Conservation (phyloP, 1,140 invertebrate species). For the Drosophila kanapiae region DNA sequence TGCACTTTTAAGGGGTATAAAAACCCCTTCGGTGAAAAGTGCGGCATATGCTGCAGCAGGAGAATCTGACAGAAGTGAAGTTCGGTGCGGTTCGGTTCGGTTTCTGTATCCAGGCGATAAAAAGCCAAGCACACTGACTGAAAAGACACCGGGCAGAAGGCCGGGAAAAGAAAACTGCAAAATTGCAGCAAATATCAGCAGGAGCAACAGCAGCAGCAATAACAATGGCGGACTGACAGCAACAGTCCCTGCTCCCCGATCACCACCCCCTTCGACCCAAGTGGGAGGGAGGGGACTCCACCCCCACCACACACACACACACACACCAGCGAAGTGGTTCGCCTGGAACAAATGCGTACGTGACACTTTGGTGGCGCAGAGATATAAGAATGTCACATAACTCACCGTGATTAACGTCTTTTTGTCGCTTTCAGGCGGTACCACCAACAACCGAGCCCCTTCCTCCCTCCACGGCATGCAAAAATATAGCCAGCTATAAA, state of each 20-base stretch:
- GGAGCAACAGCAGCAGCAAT: conserved; percentile 35
- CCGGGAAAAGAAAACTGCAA: conserved; percentile 60
- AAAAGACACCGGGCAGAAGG: conserved; percentile 45
- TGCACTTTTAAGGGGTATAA: neutral
- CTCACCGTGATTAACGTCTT: conserved; percentile 82
- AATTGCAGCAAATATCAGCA: conserved; percentile 70
- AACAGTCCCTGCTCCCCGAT: conserved; percentile 27
- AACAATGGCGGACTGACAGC: conserved; percentile 61
- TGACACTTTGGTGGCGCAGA: conserved; percentile 82
- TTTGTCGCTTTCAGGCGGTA: conserved; percentile 53
- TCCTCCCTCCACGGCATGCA: conserved; percentile 39
- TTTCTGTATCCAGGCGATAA: conserved; percentile 58
- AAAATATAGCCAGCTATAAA: conserved; percentile 77
- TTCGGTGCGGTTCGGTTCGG: conserved; percentile 21
- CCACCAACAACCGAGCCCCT: neutral
- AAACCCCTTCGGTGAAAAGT: conserved; percentile 57
- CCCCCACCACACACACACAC: conserved; percentile 4
- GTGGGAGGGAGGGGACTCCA: neutral
- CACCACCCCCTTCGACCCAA: conserved; percentile 15
- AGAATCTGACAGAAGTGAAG: conserved; percentile 26
- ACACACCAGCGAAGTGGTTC: conserved; percentile 39
- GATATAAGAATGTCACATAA: conserved; percentile 82
- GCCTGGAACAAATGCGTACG: conserved; percentile 78
- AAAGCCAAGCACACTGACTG: conserved; percentile 52
- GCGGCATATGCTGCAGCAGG: conserved; percentile 58